Evolutionary conservation across 2,113 vertebrate genomes (phyloP).

Genomic region (Sinocyclocheilus grahami): DNA sequence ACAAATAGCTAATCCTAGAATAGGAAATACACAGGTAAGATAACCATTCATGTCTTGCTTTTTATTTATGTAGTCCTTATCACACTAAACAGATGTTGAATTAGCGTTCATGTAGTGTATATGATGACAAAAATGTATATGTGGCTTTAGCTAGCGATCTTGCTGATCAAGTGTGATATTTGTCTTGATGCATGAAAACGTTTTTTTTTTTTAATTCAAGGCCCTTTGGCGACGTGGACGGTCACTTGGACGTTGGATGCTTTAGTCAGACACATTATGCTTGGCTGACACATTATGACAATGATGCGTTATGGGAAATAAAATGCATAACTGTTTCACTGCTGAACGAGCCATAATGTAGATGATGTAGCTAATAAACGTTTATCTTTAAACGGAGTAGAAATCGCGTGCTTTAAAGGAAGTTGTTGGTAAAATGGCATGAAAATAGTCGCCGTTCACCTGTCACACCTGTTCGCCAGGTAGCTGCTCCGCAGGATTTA

Average conservation of each 20-base stretch:
- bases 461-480: slow-evolving; percentile 39
- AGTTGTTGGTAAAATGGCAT: neutral
- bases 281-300: neutral
- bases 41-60: neutral
- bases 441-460: neutral
- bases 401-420: neutral
- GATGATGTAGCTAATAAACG: neutral
- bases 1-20: slow-evolving; percentile 55
- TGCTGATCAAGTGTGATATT: neutral
- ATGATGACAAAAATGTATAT: neutral
- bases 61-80: neutral
- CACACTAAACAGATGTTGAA: neutral
- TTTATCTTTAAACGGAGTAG: neutral
- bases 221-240: neutral
- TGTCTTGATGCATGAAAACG: neutral
- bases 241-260: neutral
- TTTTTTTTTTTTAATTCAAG: neutral
- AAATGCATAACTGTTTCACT: neutral
- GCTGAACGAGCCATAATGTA: neutral
- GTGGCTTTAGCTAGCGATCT: neutral
- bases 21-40: slow-evolving; percentile 66
- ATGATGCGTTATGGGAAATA: neutral
- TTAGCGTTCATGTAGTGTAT: neutral
- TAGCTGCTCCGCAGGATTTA: too few species aligned
- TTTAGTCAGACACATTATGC: neutral